phyloP scores from a whole-genome alignment of 2,888 invertebrate species.

The Drosophila quasianomalipes region DNA sequence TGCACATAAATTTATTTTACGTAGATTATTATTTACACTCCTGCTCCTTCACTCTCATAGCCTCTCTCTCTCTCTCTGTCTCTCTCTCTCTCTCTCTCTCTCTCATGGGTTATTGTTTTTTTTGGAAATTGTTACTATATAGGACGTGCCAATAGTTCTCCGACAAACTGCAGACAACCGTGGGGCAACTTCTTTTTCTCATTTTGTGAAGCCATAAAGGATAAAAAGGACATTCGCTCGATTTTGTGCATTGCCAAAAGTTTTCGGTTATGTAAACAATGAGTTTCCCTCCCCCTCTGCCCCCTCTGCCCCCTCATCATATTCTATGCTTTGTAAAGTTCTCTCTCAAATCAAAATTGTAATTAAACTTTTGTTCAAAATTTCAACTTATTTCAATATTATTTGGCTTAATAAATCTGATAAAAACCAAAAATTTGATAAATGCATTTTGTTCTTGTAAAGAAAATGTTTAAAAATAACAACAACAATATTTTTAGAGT shows the following conservation, averaged over 20 bases:
- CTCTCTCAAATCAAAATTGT: not conserved
- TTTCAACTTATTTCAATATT: not conserved
- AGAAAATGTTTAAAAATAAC: not conserved
- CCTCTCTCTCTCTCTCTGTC: not conserved
- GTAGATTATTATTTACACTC: slow-evolving; percentile 70
- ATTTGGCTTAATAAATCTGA: not conserved
- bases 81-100: slow-evolving; percentile 5
- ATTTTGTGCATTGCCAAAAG: slow-evolving; percentile 7
- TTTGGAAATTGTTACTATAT: slow-evolving; percentile 5
- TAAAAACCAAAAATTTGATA: not conserved
- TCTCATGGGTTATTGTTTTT: not conserved
- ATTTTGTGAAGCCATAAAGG: not conserved
- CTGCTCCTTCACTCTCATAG: not conserved
- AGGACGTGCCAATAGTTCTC: slow-evolving; percentile 38
- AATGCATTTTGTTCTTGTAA: not conserved
- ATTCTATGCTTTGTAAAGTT: not conserved
- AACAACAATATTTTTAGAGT: not conserved
- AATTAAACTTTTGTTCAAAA: not conserved
- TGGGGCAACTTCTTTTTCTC: not conserved
- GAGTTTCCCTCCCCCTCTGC: not conserved
- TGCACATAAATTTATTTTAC: slow-evolving; percentile 84
- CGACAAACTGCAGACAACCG: slow-evolving; percentile 13
- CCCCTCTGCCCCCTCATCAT: not conserved
- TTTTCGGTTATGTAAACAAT: slow-evolving; percentile 17
- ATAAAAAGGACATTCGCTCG: slow-evolving; percentile 3